Conservation (phyloP, 2,888 invertebrate genomes). For the Byasa hedistus region DNA sequence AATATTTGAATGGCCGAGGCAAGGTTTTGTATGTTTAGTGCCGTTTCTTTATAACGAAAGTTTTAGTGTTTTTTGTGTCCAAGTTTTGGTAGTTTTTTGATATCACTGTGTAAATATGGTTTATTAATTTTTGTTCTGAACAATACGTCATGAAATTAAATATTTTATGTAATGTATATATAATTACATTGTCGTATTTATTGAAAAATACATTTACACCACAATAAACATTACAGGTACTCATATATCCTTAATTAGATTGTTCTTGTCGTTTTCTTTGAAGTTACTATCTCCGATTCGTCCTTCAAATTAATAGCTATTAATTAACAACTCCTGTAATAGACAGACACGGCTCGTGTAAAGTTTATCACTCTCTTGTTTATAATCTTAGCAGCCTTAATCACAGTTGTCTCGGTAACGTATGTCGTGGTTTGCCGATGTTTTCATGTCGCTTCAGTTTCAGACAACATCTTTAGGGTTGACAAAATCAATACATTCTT, state of each 20-base stretch:
- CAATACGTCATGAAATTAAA: too few species aligned
- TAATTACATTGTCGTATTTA: too few species aligned
- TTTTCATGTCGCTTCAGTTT: conserved; percentile 27
- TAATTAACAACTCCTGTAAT: conserved; percentile 20
- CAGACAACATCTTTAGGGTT: conserved; percentile 21
- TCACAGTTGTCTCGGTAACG: conserved; percentile 29
- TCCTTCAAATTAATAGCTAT: conserved; percentile 22
- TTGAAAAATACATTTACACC: too few species aligned
- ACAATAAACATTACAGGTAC: too few species aligned
- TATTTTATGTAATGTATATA: too few species aligned
- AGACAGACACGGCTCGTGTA: conserved; percentile 10
- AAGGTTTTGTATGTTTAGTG: conserved; percentile 19
- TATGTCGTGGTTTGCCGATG: conserved; percentile 28
- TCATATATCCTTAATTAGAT: neutral
- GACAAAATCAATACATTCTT: conserved; percentile 1
- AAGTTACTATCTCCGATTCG: conserved; percentile 13
- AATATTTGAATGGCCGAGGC: conserved; percentile 27
- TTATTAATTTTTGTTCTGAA: too few species aligned
- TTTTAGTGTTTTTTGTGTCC: conserved; percentile 9
- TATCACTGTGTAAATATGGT: too few species aligned
- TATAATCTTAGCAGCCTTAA: conserved; percentile 29
- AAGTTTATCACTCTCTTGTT: conserved; percentile 27
- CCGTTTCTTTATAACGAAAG: conserved; percentile 15
- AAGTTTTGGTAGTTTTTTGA: neutral
- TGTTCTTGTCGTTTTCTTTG: neutral